phyloP scores from a whole-genome alignment of 2,797 vertebrate genomes.

The Paratrypauchen microcephalus region DNA sequence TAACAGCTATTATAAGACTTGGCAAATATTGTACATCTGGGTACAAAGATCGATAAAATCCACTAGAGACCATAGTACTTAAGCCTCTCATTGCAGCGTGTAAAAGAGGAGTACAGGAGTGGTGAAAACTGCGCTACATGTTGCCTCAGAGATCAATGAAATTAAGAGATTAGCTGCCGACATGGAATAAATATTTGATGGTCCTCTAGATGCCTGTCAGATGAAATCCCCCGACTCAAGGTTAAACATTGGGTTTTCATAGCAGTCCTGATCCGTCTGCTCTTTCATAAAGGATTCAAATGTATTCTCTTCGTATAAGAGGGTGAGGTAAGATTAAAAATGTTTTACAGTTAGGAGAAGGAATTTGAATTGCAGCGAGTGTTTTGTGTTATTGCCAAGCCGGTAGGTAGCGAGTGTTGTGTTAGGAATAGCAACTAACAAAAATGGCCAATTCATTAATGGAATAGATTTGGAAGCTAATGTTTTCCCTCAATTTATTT shows the following conservation, averaged over 20 bases:
- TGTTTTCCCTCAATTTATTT: background rate
- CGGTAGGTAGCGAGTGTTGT: background rate
- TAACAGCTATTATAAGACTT: background rate
- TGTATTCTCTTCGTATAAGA: background rate
- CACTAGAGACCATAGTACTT: slow-evolving; percentile 6
- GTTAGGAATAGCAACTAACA: background rate
- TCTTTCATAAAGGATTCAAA: slow-evolving; percentile 12
- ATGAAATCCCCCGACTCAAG: slow-evolving; percentile 20
- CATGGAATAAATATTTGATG: slow-evolving; percentile 39
- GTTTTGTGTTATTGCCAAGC: background rate
- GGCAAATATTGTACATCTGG: background rate
- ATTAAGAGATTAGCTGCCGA: slow-evolving; percentile 25
- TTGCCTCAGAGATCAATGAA: slow-evolving; percentile 45
- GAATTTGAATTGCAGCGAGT: background rate
- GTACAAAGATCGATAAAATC: background rate
- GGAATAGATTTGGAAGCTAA: background rate
- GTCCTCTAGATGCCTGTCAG: slow-evolving; percentile 26
- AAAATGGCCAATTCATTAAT: background rate
- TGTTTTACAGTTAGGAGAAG: background rate
- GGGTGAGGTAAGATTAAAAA: background rate
- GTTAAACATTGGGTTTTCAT: slow-evolving; percentile 33
- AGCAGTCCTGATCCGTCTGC: slow-evolving; percentile 6
- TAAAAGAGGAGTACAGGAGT: slow-evolving; percentile 32
- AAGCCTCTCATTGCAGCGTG: slow-evolving; percentile 12
- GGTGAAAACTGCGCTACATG: slow-evolving; percentile 32